These are phyloP conservation scores for Napeogenes sylphis DNA, from an alignment of 2,888 invertebrate species.

Conservation along the genomic window DNA sequence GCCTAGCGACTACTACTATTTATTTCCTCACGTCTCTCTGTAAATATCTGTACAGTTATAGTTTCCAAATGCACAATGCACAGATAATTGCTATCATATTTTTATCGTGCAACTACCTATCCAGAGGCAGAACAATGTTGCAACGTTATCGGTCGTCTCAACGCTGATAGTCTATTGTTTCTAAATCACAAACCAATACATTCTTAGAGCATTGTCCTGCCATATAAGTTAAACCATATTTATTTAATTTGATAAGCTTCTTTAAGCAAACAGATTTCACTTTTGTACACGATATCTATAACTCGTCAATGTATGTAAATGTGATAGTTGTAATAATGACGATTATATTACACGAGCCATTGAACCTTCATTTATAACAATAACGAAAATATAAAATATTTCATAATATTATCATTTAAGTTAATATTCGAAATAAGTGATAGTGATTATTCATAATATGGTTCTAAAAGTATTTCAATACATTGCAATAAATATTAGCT, in stretches of 20 bases:
- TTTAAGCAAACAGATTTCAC: no score
- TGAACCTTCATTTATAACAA: no score
- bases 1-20: no score
- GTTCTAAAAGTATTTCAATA: constrained; percentile 5
- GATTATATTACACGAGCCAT: no score
- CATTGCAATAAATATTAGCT: constrained; percentile 13
- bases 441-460: background rate
- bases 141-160: constrained; percentile 46
- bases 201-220: constrained; percentile 57
- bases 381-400: no score
- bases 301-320: constrained; percentile 3
- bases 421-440: background rate
- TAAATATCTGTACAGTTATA: background rate
- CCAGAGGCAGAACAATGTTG: constrained; percentile 28
- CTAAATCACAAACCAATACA: constrained; percentile 47
- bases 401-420: no score
- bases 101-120: constrained; percentile 30
- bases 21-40: no score
- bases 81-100: constrained; percentile 22
- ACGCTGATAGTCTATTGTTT: constrained; percentile 51
- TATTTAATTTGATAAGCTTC: constrained; percentile 11
- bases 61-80: constrained; percentile 15
- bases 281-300: no score
- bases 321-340: background rate
- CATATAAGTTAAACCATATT: constrained; percentile 26